Evolutionary conservation across 2,888 invertebrate genomes (phyloP), one percentile per base, ranked within the genome.

Genomic region (Tridacna crocea): DNA sequence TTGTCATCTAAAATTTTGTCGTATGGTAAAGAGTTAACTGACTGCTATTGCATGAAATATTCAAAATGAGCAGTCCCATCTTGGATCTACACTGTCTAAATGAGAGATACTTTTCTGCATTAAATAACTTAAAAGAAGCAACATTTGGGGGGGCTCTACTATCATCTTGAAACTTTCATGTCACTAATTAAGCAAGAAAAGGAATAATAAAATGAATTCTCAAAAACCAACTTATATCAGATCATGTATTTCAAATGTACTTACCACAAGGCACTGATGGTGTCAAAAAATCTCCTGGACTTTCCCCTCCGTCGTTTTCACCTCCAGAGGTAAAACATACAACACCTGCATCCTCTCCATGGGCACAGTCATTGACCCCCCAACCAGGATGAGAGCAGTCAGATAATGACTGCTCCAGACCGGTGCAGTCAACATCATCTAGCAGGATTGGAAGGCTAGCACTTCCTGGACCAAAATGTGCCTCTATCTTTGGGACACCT

Each of bases 321-420:
- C 22, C n/a, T 47, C 6, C 70, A n/a, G 19, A n/a, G 17, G 19
- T 70, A 36, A 22, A 47, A 84, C 92, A 92, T 36, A 83, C 58
- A 10, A 90, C 92, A 3, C 92, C 89, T 15, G 89, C 92, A 81
- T 91, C 88, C 55, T 91, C 90, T 2, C 68, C 77, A 72, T 89
- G 88, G 10, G 58, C 77, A 77, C 92, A 92, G 83, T 90, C 80
- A 70, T 87, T 85, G 1, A 47, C 73, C 55, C 85, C 85, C 83
- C 84, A 85, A 15, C 87, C 88, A 61, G 77, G 48, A 63, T 85
- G 82, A 0, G 8, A 15, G 81, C 92, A 92, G 11, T 87, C 78
- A 24, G 74, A 46, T 15, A 91, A 27, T 19, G 84, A 82, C 0
- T 47, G 58, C 79, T 91, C 91, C 6, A 66, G 80, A 12, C 92